Conservation (phyloP, 2,888 invertebrate genomes). For the Leucophenga montana region DNA sequence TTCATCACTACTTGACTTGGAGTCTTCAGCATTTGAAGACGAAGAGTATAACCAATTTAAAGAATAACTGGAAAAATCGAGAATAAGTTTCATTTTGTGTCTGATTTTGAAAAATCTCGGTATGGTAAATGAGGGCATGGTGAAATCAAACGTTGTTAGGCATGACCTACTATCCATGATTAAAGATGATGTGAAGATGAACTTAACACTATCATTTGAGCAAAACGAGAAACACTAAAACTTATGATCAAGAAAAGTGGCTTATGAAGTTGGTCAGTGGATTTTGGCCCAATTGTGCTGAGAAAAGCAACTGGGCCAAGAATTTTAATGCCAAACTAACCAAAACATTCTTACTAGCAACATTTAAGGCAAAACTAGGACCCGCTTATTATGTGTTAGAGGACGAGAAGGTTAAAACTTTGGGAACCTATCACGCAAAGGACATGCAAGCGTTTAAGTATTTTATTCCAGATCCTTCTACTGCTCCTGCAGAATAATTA, state of each 20-base stretch:
- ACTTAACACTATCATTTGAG: too few relatives aligned
- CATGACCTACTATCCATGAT: too few relatives aligned
- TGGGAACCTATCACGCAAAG: constrained; percentile 14
- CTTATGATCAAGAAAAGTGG: not conserved
- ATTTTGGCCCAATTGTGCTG: constrained; percentile 7
- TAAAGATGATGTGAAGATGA: too few relatives aligned
- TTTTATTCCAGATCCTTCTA: too few relatives aligned
- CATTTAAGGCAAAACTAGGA: not conserved
- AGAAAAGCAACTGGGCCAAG: not conserved
- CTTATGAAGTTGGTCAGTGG: not conserved
- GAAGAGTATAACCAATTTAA: too few relatives aligned
- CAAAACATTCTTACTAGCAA: not conserved
- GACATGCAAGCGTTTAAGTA: too few relatives aligned
- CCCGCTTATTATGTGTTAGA: not conserved
- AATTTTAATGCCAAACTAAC: not conserved
- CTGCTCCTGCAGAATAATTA: too few relatives aligned
- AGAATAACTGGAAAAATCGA: not conserved
- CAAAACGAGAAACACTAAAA: not conserved
- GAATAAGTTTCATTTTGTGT: not conserved
- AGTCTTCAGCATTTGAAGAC: too few relatives aligned
- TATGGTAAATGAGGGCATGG: not conserved
- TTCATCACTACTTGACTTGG: too few relatives aligned
- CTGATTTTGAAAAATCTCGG: not conserved
- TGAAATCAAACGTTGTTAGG: too few relatives aligned
- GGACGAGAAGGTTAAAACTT: not conserved